Base-by-base conservation (phyloP, 2,888 invertebrate species). In the Eristalis tenax region DNA sequence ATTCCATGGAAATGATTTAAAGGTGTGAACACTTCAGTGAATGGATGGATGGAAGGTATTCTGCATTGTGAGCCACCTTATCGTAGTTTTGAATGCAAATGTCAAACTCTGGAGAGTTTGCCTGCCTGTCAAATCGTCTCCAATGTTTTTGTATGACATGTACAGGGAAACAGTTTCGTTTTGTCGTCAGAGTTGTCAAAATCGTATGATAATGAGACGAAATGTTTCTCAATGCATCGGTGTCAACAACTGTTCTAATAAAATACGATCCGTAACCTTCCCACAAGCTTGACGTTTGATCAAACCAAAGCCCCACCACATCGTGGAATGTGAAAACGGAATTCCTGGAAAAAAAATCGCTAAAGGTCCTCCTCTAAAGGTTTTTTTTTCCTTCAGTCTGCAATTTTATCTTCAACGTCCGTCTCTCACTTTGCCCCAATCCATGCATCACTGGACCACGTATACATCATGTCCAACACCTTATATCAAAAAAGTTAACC, bases 391-490 rank as follows among this genome's bases (percentile, higher is more conserved):
- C n/a, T n/a, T 18, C 50, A 18, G 18, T 18, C 50, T 18, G 50
- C 18, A 50, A 50, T 50, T 18, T 18, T 8, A 18, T 50, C 18
- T 50, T 50, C n/a, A 50, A 50, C 50, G 50, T n/a, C 50, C 50
- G n/a, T n/a, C 50, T 6, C 18, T 6, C 50, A 18, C 18, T 38
- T 2, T 11, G 38, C 2, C 38, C 50, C 18, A 18, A 6, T 50
- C 50, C 6, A 8, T 2, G 40, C 64, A 82, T 69, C 64, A 32
- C 69, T 65, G 10, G 50, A 28, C n/a, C 64, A 50, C 59, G 85
- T 82, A 61, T 77, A 85, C 81, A 82, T 10, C 64, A 70, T 85
- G 77, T 82, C 56, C 82, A 69, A 85, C 82, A 81, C 85, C 81
- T 81, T 43, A 68, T 77, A 23, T 38, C 77, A 82, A 74, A 77